A percentile compares a stretch with the other conserved stretches of the same genome.
phyloP scores from a whole-genome alignment of 2,113 vertebrate genomes.

The Morphnarchus princeps region DNA sequence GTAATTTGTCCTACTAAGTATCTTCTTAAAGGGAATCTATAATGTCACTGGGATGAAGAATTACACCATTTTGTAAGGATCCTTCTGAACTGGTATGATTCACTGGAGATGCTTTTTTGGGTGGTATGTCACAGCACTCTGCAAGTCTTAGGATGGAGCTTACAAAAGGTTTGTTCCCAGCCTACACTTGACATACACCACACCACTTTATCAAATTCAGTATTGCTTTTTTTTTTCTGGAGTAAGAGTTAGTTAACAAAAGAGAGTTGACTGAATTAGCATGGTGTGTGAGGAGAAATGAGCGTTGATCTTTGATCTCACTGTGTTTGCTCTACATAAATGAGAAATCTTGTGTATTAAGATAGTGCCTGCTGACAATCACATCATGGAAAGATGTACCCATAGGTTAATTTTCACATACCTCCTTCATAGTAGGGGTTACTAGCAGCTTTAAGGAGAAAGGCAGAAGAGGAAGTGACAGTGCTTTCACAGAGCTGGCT shows the following conservation, averaged over 20 bases:
- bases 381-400: not conserved
- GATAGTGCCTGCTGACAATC: not conserved
- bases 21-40: conserved; percentile 70
- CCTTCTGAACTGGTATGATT: conserved; percentile 21
- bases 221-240: not conserved
- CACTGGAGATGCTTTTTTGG: not conserved
- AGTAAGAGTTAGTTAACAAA: not conserved
- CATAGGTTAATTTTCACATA: not conserved
- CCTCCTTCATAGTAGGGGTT: not conserved
- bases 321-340: not conserved
- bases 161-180: conserved; percentile 6
- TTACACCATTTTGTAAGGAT: conserved; percentile 48
- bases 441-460: not conserved
- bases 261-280: not conserved
- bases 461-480: not conserved
- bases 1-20: conserved; percentile 63
- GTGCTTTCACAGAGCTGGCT: not conserved
- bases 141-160: not conserved
- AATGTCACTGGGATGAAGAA: conserved; percentile 65
- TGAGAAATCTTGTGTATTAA: not conserved
- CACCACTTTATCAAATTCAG: not conserved
- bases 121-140: not conserved
- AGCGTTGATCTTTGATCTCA: not conserved
- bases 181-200: not conserved
- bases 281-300: not conserved